Conservation (phyloP, 1,140 invertebrate species). For the Cydia strobilella region DNA sequence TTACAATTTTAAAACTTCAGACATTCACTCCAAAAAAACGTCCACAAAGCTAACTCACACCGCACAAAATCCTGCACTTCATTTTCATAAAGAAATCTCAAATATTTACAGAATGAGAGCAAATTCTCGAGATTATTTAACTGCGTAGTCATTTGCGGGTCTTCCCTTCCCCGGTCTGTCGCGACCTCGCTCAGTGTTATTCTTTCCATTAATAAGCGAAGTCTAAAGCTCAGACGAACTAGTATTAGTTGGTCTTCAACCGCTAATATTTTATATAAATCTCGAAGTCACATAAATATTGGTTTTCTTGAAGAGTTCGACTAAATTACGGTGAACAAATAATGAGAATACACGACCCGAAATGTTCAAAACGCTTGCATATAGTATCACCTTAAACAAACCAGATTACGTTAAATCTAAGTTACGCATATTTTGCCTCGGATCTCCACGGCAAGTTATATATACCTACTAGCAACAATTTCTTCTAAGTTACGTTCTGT, state of each 20-base stretch:
- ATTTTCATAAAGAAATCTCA: conserved; percentile 14
- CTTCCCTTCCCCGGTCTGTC: conserved; percentile 12
- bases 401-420: not conserved
- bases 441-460: not conserved
- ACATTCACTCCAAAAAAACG: not conserved
- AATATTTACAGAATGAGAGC: conserved; percentile 8
- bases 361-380: not conserved
- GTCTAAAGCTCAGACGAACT: no score
- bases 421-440: not conserved
- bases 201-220: no score
- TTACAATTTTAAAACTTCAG: not conserved
- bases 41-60: not conserved
- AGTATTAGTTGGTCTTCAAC: no score
- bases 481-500: not conserved
- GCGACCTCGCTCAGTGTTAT: not conserved
- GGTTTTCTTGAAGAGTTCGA: no score
- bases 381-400: not conserved
- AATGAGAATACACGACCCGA: not conserved
- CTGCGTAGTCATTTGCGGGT: conserved; percentile 3
- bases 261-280: no score
- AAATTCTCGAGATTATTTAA: conserved; percentile 17
- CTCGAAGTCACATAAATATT: no score
- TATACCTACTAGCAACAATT: not conserved
- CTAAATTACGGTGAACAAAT: not conserved
- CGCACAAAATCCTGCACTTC: not conserved